Conservation (phyloP, 2,888 invertebrate genomes). For the Morpho achilles region DNA sequence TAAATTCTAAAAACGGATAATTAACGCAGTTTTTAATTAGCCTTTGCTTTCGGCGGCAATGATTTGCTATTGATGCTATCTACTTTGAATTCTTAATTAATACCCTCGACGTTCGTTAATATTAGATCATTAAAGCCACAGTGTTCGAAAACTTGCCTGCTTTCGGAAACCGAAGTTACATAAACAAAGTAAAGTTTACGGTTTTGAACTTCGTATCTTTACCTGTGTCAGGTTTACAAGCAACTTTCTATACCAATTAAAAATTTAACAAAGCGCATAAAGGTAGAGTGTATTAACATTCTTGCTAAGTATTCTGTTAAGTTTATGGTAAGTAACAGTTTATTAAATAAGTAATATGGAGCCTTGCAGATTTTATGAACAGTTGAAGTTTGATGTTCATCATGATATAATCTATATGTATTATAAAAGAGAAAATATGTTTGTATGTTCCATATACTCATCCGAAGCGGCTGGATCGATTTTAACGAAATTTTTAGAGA, state of each 20-base stretch:
- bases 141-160: constrained; percentile 76
- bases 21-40: not conserved
- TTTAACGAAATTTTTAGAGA: too few species aligned
- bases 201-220: constrained; percentile 61
- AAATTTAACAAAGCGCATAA: constrained; percentile 53
- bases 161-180: constrained; percentile 65
- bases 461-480: too few species aligned
- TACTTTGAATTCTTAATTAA: constrained; percentile 72
- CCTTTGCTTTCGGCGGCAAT: constrained; percentile 20
- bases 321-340: not conserved
- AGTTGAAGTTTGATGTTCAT: too few species aligned
- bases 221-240: constrained; percentile 67
- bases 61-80: constrained; percentile 54
- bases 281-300: constrained; percentile 7
- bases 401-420: too few species aligned
- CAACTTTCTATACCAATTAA: constrained; percentile 70
- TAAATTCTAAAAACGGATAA: too few species aligned
- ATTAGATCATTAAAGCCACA: constrained; percentile 78
- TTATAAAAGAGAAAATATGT: too few species aligned
- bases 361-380: too few species aligned
- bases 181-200: constrained; percentile 73
- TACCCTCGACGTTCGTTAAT: constrained; percentile 73
- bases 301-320: not conserved
- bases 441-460: too few species aligned
- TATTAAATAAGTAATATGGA: not conserved